A percentile compares a stretch with the other conserved stretches of the same genome.
Evolutionary conservation across 2,888 invertebrate genomes (phyloP).

Genomic region (Hofmannophila pseudospretella): DNA sequence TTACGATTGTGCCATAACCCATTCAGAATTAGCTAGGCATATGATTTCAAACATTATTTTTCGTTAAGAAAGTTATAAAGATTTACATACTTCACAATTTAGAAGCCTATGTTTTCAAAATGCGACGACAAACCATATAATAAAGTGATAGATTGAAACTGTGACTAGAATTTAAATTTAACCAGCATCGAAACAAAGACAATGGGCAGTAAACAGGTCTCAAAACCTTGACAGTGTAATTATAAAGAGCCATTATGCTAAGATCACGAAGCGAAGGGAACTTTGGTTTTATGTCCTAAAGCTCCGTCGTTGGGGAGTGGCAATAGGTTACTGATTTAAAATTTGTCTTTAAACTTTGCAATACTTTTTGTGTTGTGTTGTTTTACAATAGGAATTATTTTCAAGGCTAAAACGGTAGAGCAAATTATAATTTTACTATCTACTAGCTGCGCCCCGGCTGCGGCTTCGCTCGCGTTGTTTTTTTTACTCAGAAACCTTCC

Average conservation of each 20-base stretch:
- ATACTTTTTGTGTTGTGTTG: neutral
- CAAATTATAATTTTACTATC: no score
- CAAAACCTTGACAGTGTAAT: constrained; percentile 48
- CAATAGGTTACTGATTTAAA: neutral
- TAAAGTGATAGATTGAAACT: constrained; percentile 5
- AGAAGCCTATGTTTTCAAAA: no score
- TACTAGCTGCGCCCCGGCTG: no score
- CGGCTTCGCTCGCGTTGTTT: no score
- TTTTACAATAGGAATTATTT: no score
- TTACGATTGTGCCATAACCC: no score
- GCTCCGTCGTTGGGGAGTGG: constrained; percentile 4
- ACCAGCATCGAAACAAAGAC: constrained; percentile 22
- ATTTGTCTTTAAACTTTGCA: neutral
- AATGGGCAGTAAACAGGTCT: constrained; percentile 39
- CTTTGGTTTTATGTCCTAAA: constrained; percentile 9
- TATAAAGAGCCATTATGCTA: constrained; percentile 34
- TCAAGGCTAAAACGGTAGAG: no score
- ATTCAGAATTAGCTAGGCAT: no score
- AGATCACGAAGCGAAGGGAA: constrained; percentile 38
- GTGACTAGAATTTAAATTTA: constrained; percentile 6
- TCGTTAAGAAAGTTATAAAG: no score
- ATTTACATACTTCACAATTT: no score
- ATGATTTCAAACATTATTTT: no score
- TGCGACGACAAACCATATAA: constrained; percentile 10
- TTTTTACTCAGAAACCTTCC: no score